phyloP scores from a whole-genome alignment of 2,888 invertebrate genomes.

The Philereme transversata region DNA sequence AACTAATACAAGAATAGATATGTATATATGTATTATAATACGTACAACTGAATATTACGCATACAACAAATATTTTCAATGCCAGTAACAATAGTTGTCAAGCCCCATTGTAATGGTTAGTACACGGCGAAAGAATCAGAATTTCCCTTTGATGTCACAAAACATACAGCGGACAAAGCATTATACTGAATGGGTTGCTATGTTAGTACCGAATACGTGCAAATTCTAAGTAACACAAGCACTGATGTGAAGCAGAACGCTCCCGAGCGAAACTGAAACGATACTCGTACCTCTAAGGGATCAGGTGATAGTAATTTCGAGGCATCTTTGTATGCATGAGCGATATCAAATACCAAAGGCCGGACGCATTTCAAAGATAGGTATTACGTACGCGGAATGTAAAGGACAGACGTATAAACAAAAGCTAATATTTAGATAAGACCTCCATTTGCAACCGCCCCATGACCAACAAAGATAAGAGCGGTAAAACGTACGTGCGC shows the following conservation, averaged over 20 bases:
- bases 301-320: conserved; percentile 43
- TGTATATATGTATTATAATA: too few species aligned
- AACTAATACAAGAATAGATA: too few species aligned
- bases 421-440: conserved; percentile 73
- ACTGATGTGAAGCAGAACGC: conserved; percentile 18
- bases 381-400: conserved; percentile 58
- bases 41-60: too few species aligned
- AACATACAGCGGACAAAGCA: conserved; percentile 14
- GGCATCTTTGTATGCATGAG: conserved; percentile 61
- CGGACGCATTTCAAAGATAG: conserved; percentile 60
- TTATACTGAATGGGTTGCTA: conserved; percentile 4
- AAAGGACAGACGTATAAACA: conserved; percentile 66
- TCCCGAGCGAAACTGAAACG: conserved; percentile 21
- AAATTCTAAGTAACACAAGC: conserved; percentile 2
- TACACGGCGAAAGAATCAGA: conserved; percentile 1
- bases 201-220: conserved; percentile 7
- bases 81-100: neutral
- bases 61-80: too few species aligned
- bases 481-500: conserved; percentile 62
- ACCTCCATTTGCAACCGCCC: conserved; percentile 57
- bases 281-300: conserved; percentile 22
- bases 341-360: conserved; percentile 50
- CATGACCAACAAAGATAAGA: conserved; percentile 63
- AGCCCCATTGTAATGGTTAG: conserved; percentile 9
- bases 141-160: conserved; percentile 15